phyloP scores from a whole-genome alignment of 2,113 vertebrate species.

The Lagopus leucura region DNA sequence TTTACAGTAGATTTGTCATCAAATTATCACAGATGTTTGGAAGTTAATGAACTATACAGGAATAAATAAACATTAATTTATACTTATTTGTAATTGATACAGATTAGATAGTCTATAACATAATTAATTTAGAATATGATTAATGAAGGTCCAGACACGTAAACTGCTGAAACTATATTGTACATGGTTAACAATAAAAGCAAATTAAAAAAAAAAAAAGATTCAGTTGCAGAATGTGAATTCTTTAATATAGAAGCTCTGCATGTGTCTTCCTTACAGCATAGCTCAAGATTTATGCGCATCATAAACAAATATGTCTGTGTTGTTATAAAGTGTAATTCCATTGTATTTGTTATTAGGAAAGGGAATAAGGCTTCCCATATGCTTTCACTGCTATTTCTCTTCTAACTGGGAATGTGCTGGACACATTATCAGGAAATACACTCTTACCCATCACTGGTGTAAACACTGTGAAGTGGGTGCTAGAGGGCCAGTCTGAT shows the following conservation, averaged over 20 bases:
- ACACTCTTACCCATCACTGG: conserved; percentile 5
- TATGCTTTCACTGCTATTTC: conserved; percentile 53
- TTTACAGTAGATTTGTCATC: background rate
- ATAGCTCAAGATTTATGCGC: conserved; percentile 36
- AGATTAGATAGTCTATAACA: background rate
- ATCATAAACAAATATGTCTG: conserved; percentile 40
- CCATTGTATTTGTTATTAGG: conserved; percentile 58
- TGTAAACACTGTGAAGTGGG: background rate
- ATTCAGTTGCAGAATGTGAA: background rate
- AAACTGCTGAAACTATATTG: background rate
- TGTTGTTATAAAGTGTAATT: conserved; percentile 41
- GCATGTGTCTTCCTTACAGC: background rate
- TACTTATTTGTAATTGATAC: background rate
- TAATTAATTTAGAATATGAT: background rate
- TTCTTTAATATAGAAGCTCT: conserved; percentile 31
- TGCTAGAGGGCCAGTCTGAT: background rate
- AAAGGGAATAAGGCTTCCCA: conserved; percentile 54
- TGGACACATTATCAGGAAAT: conserved; percentile 8
- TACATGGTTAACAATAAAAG: background rate
- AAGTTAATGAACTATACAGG: background rate
- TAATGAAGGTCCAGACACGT: background rate
- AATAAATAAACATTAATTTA: background rate
- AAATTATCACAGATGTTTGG: background rate
- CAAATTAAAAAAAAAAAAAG: background rate
- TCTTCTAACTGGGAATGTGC: conserved; percentile 3